Percentiles rank a stretch among this genome's conserved stretches.
These are phyloP conservation scores for Pipistrellus nathusii DNA, from an alignment of 2,797 vertebrate genomes.

Conservation along the genomic window DNA sequence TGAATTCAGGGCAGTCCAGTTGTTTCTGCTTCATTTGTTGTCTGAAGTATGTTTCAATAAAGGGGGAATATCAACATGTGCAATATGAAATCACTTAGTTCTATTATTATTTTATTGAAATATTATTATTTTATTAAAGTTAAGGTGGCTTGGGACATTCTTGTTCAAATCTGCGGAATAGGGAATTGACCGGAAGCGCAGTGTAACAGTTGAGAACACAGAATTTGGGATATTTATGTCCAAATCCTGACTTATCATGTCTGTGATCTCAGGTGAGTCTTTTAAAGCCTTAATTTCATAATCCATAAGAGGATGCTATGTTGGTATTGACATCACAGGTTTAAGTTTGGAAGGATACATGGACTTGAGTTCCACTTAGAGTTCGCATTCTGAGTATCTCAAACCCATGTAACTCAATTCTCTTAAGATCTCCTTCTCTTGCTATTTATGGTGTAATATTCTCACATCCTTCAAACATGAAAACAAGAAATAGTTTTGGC, in stretches of 20 bases:
- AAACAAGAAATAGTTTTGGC: neutral
- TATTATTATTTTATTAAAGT: neutral
- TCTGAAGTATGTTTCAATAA: slow-evolving; percentile 12
- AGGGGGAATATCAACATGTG: neutral
- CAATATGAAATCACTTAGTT: neutral
- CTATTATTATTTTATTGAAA: neutral
- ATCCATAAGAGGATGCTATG: neutral
- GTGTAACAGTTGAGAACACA: neutral
- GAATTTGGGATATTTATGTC: neutral
- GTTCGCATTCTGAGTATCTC: neutral
- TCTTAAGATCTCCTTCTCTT: neutral
- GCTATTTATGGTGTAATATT: slow-evolving; percentile 15
- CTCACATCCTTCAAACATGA: neutral
- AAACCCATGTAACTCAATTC: neutral
- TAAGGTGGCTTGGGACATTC: neutral
- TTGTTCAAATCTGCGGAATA: neutral
- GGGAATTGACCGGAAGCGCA: neutral
- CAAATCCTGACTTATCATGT: neutral
- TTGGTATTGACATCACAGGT: neutral
- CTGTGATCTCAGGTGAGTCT: neutral
- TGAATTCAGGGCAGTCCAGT: neutral
- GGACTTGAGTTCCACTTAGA: neutral
- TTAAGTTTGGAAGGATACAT: neutral
- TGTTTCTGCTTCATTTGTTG: slow-evolving; percentile 41
- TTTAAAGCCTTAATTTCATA: neutral